phyloP scores from a whole-genome alignment of 2,888 invertebrate genomes.

The Leptinotarsa rubiginosa region DNA sequence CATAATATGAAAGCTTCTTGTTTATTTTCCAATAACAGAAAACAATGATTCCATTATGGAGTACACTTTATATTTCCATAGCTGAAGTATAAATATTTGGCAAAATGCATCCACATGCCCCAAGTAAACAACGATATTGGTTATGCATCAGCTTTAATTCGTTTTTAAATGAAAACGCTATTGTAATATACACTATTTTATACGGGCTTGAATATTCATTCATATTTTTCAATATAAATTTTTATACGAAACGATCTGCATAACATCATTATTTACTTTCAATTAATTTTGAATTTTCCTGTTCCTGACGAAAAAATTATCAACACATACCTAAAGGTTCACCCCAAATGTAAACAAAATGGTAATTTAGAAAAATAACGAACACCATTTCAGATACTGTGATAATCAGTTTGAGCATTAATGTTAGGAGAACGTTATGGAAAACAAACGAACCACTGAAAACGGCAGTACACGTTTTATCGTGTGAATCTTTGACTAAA shows the following conservation, averaged over 20 bases:
- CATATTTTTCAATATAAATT: conserved; percentile 2
- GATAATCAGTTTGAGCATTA: neutral
- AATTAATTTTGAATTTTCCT: neutral
- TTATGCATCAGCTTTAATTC: conserved; percentile 12
- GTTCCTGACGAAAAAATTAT: neutral
- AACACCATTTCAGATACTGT: neutral
- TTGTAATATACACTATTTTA: neutral
- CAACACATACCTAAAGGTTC: neutral
- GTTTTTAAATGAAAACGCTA: conserved; percentile 1
- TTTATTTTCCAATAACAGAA: conserved; percentile 38
- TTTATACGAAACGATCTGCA: neutral
- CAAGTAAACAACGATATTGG: conserved; percentile 8
- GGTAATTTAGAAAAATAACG: neutral
- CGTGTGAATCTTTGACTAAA: neutral
- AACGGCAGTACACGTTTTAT: neutral
- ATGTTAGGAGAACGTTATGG: neutral
- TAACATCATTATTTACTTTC: conserved; percentile 4
- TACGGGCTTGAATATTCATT: neutral
- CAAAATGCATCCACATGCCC: conserved; percentile 11
- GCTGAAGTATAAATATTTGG: conserved; percentile 33
- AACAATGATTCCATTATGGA: conserved; percentile 34
- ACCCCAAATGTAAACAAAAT: neutral
- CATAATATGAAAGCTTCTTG: conserved; percentile 10
- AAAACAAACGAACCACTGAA: neutral
- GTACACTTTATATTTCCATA: conserved; percentile 26